Conservation (phyloP, 2,888 invertebrate genomes). For the Uloborus plumipes region DNA sequence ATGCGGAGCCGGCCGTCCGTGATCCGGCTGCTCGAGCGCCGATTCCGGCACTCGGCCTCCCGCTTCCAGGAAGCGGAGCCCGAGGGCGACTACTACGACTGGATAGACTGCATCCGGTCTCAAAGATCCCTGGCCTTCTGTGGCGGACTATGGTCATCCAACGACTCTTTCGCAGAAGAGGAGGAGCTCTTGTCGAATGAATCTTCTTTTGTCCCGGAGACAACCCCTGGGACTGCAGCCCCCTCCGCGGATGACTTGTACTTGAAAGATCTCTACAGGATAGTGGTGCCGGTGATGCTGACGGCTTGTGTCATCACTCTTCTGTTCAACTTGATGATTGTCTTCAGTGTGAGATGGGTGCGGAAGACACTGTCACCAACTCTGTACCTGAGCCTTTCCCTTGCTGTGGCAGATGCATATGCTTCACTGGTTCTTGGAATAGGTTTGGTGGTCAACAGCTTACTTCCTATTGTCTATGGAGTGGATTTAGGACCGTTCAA, state of each 20-base stretch:
- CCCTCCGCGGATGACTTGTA: conserved; percentile 12
- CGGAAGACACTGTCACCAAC: conserved; percentile 72
- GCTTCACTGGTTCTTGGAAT: conserved; percentile 75
- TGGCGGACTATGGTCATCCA: conserved; percentile 10
- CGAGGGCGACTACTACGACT: conserved; percentile 34
- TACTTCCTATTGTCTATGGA: conserved; percentile 72
- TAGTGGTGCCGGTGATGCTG: conserved; percentile 71
- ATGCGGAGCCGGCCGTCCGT: conserved; percentile 33
- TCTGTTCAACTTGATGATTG: conserved; percentile 75
- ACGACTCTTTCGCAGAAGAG: neutral
- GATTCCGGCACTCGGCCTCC: conserved; percentile 26
- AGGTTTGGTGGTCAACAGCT: conserved; percentile 75
- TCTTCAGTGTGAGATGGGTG: conserved; percentile 76
- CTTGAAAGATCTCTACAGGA: conserved; percentile 67
- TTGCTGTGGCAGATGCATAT: conserved; percentile 76
- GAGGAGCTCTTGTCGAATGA: neutral
- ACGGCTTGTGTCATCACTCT: conserved; percentile 75
- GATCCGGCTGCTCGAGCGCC: conserved; percentile 21
- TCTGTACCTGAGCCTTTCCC: conserved; percentile 59
- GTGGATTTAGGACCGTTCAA: conserved; percentile 70
- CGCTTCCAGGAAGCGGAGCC: neutral
- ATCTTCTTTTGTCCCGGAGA: neutral
- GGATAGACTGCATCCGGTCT: conserved; percentile 31
- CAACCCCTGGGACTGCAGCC: neutral
- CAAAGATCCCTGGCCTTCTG: conserved; percentile 2